Evolutionary conservation across 2,888 invertebrate genomes (phyloP).

Genomic region (Trimorus sp.): DNA sequence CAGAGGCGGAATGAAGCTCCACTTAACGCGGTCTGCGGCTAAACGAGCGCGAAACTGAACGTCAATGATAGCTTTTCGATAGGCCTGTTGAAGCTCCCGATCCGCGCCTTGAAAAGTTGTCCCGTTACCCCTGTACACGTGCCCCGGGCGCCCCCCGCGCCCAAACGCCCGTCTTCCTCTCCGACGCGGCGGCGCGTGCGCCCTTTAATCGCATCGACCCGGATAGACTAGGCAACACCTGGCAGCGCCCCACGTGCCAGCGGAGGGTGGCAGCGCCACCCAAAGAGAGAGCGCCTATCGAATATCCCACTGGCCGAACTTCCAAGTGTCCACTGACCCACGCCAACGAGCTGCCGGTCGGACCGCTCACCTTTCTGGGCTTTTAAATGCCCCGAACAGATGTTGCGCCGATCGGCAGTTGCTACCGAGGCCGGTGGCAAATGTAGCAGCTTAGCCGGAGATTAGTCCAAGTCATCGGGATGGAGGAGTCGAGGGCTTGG

Average conservation of each 20-base stretch:
- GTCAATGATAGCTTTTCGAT: no score
- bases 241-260: conserved; percentile 66
- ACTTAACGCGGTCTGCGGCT: no score
- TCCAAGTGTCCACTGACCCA: conserved; percentile 65
- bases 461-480: no score
- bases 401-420: conserved; percentile 3
- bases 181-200: conserved; percentile 53
- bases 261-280: conserved; percentile 51
- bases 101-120: no score
- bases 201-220: conserved; percentile 61
- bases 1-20: no score
- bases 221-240: conserved; percentile 65
- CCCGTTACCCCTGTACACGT: no score
- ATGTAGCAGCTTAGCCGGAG: no score
- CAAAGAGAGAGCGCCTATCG: conserved; percentile 45
- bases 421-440: no score
- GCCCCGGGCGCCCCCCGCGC: no score
- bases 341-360: conserved; percentile 44
- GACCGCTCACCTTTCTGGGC: conserved; percentile 3
- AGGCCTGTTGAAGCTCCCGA: no score
- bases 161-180: neutral
- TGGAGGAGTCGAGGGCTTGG: no score
- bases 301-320: conserved; percentile 66
- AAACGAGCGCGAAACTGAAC: no score
- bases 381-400: conserved; percentile 34